phyloP scores from a whole-genome alignment of 1,140 invertebrate species.

The Pseudachorutes palmiensis region DNA sequence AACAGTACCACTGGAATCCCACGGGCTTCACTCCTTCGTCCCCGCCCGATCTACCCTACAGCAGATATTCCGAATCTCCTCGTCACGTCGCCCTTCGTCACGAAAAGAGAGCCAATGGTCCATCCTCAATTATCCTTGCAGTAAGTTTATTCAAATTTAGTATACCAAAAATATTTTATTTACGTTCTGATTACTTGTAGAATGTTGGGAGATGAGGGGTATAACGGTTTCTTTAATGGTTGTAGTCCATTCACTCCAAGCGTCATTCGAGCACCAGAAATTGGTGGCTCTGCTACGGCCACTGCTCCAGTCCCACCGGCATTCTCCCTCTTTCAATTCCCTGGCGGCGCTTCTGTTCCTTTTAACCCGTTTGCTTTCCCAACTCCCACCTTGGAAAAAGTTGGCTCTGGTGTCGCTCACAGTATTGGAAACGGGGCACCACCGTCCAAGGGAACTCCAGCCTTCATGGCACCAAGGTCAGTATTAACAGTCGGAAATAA shows the following conservation, averaged over 20 bases:
- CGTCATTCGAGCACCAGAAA: constrained; percentile 16
- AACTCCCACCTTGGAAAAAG: constrained; percentile 24
- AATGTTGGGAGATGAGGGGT: constrained; percentile 7
- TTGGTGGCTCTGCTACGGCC: constrained; percentile 10
- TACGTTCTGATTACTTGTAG: not conserved
- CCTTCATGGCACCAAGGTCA: constrained; percentile 7
- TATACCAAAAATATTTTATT: constrained; percentile 4
- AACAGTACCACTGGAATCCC: constrained; percentile 18
- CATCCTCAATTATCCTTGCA: constrained; percentile 29
- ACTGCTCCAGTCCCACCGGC: constrained; percentile 17
- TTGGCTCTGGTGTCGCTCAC: not conserved
- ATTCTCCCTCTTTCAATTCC: constrained; percentile 30
- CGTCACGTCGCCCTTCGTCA: constrained; percentile 29
- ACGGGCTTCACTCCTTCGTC: constrained; percentile 27
- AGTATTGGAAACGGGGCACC: not conserved
- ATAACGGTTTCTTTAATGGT: constrained; percentile 15
- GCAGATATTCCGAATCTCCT: constrained; percentile 23
- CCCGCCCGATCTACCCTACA: constrained; percentile 26
- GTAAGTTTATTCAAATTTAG: constrained; percentile 11
- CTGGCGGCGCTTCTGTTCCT: constrained; percentile 21
- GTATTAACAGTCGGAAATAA: no score
- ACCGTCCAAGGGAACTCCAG: not conserved
- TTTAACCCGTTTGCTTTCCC: constrained; percentile 25
- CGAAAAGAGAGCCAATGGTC: constrained; percentile 25
- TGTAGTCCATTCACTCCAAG: constrained; percentile 27